Base-by-base conservation (phyloP, 1,140 invertebrate species). In the Aporrectodea caliginosa region DNA sequence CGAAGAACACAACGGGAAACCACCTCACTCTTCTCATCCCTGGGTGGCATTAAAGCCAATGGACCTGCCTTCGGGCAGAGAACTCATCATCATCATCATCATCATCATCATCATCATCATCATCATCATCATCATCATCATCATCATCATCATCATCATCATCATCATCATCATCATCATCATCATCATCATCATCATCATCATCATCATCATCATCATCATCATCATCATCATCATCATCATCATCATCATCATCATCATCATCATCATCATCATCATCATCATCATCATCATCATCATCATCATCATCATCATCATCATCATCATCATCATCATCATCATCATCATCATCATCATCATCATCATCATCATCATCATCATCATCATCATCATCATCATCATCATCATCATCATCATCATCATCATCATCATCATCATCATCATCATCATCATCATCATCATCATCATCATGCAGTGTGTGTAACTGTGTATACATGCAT, bases 121-220 rank as follows among this genome's bases (percentile, higher is more conserved):
- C 58, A 69, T 69, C 58, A 69, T 69, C 58, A 69, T 69, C 58
- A 69, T 69, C 58, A 69, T 69, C 58, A 69, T 69, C 58, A 69
- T 69, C 58, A 69, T 69, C 58, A 69, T 69, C 58, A 69, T 69
- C 58, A 69, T 69, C 58, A 69, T 69, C 58, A 69, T 69, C 58
- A 69, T 69, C 58, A 69, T 69, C 58, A 69, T 69, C 58, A 69
- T 69, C 58, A 69, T 69, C 58, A 69, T 69, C 58, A 69, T 69
- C 58, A 69, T 69, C 58, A 69, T 69, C 58, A 69, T 69, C 58
- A 69, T 69, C 58, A 69, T 69, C 58, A 69, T 69, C 58, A 69
- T 69, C 58, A 69, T 69, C 58, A 69, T 69, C 58, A 69, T 69
- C 58, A 69, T 69, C 58, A 69, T 69, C 58, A 69, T 69, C 58